Conservation (phyloP, 2,797 vertebrate species). For the Etheostoma perlongum region DNA sequence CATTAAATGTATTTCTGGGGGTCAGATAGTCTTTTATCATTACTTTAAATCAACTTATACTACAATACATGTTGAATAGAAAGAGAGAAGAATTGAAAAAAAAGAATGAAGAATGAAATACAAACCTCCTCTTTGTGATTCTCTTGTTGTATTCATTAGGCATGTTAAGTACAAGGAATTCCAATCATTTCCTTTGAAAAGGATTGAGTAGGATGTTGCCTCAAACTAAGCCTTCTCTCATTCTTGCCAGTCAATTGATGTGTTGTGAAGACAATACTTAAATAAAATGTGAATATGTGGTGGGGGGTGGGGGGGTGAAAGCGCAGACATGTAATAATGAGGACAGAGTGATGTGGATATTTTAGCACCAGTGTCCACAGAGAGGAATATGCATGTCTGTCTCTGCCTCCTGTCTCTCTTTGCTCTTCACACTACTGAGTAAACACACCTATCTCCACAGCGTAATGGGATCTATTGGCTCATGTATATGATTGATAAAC, state of each 20-base stretch:
- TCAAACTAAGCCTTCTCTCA: slow-evolving; percentile 65
- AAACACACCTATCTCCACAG: slow-evolving; percentile 83
- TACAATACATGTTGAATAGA: background rate
- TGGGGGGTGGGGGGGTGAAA: background rate
- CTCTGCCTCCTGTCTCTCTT: slow-evolving; percentile 56
- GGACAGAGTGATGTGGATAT: slow-evolving; percentile 22
- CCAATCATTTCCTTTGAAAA: slow-evolving; percentile 77
- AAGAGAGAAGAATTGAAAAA: slow-evolving; percentile 15
- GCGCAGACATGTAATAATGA: slow-evolving; percentile 24
- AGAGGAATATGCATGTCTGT: slow-evolving; percentile 46
- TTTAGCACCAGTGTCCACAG: slow-evolving; percentile 40
- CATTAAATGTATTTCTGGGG: slow-evolving; percentile 23
- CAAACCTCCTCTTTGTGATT: slow-evolving; percentile 46
- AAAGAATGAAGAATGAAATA: slow-evolving; percentile 43
- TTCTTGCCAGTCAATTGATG: slow-evolving; percentile 50
- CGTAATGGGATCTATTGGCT: slow-evolving; percentile 74
- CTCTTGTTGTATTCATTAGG: slow-evolving; percentile 71
- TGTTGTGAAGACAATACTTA: slow-evolving; percentile 42
- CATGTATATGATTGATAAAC: slow-evolving; percentile 81
- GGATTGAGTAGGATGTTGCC: slow-evolving; percentile 62
- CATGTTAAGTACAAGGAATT: slow-evolving; percentile 79
- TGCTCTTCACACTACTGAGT: slow-evolving; percentile 83
- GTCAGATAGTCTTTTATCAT: background rate
- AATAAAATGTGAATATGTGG: slow-evolving; percentile 38
- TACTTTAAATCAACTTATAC: background rate